Conservation (phyloP, 2,797 vertebrate genomes). For the Chanos chanos region DNA sequence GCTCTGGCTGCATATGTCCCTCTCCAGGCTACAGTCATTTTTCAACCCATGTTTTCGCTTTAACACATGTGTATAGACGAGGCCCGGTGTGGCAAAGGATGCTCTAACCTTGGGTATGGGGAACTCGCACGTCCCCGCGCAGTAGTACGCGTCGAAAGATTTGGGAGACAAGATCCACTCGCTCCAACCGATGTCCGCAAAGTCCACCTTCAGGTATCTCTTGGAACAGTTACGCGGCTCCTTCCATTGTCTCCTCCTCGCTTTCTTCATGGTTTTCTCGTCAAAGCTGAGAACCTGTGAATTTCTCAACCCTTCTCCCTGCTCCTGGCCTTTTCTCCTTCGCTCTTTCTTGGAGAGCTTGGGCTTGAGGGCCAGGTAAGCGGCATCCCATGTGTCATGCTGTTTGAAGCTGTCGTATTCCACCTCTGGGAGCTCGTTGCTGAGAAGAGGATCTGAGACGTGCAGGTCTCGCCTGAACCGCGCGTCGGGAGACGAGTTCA, state of each 20-base stretch:
- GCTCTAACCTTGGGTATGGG: constrained; percentile 90
- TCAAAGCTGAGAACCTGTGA: constrained; percentile 89
- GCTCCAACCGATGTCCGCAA: constrained; percentile 96
- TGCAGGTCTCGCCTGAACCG: constrained; percentile 76
- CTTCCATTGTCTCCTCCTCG: constrained; percentile 86
- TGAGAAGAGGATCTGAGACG: constrained; percentile 75
- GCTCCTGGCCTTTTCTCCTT: constrained; percentile 70
- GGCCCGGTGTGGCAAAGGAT: constrained; percentile 53
- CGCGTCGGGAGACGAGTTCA: constrained; percentile 57
- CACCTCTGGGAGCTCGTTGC: constrained; percentile 84
- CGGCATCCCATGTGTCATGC: constrained; percentile 85
- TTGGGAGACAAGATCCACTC: constrained; percentile 96
- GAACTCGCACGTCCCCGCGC: constrained; percentile 88
- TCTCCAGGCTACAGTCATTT: constrained; percentile 35
- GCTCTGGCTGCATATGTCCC: constrained; percentile 38
- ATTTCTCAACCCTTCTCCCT: constrained; percentile 59
- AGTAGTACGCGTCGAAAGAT: constrained; percentile 94
- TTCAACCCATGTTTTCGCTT: constrained; percentile 33
- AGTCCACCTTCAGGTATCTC: constrained; percentile 92
- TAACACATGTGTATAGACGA: constrained; percentile 52
- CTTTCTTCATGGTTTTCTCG: constrained; percentile 95
- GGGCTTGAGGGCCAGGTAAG: constrained; percentile 81
- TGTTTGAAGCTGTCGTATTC: constrained; percentile 74
- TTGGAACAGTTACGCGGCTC: constrained; percentile 87
- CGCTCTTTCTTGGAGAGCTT: constrained; percentile 59